These are phyloP conservation scores for Spea bombifrons DNA, from an alignment of 2,113 vertebrate genomes.

Conservation along the genomic window DNA sequence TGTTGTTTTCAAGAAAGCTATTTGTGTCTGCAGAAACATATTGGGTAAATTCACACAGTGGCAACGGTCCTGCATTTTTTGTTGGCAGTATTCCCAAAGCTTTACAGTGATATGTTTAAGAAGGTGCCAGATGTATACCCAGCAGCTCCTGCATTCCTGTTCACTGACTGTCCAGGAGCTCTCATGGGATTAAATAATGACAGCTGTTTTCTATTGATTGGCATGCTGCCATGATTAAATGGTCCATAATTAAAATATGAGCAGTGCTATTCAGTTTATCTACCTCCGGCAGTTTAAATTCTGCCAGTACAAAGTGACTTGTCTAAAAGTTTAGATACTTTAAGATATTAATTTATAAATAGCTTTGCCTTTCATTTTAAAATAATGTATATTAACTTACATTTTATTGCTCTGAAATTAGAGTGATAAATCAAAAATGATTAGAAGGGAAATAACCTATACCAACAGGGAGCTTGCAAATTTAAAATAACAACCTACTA, in stretches of 20 bases:
- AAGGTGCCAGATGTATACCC: constrained; percentile 27
- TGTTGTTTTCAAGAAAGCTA: not conserved
- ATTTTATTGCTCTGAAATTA: constrained; percentile 15
- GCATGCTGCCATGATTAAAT: constrained; percentile 51
- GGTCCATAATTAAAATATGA: constrained; percentile 51
- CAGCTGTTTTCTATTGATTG: constrained; percentile 35
- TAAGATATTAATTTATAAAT: constrained; percentile 24
- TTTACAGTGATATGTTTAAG: constrained; percentile 17
- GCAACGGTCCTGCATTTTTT: not conserved
- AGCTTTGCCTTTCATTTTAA: not conserved
- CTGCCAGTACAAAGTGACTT: constrained; percentile 20
- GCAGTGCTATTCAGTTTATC: constrained; percentile 36
- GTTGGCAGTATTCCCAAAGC: not conserved
- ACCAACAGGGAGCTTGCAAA: not conserved
- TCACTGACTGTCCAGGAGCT: constrained; percentile 21
- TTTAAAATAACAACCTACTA: not conserved
- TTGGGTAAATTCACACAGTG: not conserved
- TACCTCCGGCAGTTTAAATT: constrained; percentile 24
- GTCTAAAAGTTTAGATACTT: constrained; percentile 21
- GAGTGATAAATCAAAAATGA: constrained; percentile 12
- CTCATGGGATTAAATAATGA: constrained; percentile 34
- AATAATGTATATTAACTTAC: constrained; percentile 4
- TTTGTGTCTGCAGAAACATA: not conserved
- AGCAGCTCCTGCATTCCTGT: not conserved
- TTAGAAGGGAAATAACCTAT: not conserved